These are phyloP conservation scores for Athrips mouffetella DNA, from an alignment of 2,888 invertebrate genomes.

Conservation along the genomic window DNA sequence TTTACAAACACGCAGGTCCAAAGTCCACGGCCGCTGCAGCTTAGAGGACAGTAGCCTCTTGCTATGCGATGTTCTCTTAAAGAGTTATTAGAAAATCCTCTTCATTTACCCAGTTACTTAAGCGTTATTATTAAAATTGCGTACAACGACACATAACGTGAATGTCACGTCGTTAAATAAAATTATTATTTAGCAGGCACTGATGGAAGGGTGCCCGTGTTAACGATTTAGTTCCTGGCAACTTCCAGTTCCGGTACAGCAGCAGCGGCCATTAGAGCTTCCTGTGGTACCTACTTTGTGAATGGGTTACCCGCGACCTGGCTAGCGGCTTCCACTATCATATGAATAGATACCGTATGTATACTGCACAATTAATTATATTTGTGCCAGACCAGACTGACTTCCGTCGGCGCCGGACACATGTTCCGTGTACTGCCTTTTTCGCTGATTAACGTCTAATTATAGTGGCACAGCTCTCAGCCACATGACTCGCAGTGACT, in stretches of 20 bases:
- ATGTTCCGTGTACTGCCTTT: conserved; percentile 62
- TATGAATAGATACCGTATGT: conserved; percentile 55
- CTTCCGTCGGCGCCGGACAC: conserved; percentile 69
- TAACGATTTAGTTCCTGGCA: conserved; percentile 65
- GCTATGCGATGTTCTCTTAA: neutral
- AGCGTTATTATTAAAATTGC: neutral
- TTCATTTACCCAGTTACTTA: too few relatives aligned
- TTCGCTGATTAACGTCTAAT: conserved; percentile 74
- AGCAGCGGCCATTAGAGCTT: conserved; percentile 60
- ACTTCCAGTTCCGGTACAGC: conserved; percentile 62
- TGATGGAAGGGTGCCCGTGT: conserved; percentile 33
- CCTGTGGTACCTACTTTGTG: conserved; percentile 55
- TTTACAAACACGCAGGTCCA: conserved; percentile 63
- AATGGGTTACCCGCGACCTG: conserved; percentile 49
- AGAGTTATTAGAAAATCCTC: too few relatives aligned
- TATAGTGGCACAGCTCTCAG: conserved; percentile 64
- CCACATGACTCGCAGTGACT: conserved; percentile 65
- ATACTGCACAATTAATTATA: conserved; percentile 62
- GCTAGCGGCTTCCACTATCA: conserved; percentile 45
- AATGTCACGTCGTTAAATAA: neutral
- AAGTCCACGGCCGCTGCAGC: conserved; percentile 60
- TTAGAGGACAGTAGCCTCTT: conserved; percentile 59
- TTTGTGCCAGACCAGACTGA: conserved; percentile 67
- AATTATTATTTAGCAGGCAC: neutral
- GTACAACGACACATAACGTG: neutral